Percentiles rank a stretch among this genome's conserved stretches.
phyloP scores from a whole-genome alignment of 1,140 invertebrate genomes.

The Dolichoris vasculosae region DNA sequence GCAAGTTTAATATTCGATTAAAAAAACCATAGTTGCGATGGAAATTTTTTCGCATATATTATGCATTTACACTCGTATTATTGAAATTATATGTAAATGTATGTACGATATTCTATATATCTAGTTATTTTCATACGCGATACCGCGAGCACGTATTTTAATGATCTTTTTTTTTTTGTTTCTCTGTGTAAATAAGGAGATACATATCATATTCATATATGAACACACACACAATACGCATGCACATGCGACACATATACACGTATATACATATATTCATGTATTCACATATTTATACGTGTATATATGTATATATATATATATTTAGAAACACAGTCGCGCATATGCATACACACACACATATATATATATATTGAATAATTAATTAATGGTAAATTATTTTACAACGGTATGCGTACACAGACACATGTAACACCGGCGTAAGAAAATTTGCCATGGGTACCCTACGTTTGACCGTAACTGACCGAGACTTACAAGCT shows the following conservation, averaged over 20 bases:
- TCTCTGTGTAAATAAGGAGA: too few species aligned
- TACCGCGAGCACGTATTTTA: too few species aligned
- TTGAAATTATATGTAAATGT: not conserved
- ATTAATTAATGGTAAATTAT: not conserved
- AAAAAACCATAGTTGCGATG: not conserved
- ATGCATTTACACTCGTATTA: not conserved
- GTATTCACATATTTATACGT: not conserved
- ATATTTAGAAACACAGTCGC: too few species aligned
- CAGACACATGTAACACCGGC: not conserved
- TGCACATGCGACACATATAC: not conserved
- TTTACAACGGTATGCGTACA: not conserved
- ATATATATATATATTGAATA: not conserved
- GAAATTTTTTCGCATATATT: not conserved
- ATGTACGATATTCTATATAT: not conserved
- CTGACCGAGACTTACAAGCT: constrained; percentile 6
- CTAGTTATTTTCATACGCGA: too few species aligned
- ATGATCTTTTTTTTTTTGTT: too few species aligned
- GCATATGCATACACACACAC: too few species aligned
- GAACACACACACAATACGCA: not conserved
- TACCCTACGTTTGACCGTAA: not conserved
- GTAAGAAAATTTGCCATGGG: not conserved
- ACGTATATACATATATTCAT: not conserved
- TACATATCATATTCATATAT: not conserved
- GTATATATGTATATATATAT: too few species aligned
- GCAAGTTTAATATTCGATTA: not conserved